Evolutionary conservation across 1,140 invertebrate species (phyloP).

Genomic region (Bombus polaris): DNA sequence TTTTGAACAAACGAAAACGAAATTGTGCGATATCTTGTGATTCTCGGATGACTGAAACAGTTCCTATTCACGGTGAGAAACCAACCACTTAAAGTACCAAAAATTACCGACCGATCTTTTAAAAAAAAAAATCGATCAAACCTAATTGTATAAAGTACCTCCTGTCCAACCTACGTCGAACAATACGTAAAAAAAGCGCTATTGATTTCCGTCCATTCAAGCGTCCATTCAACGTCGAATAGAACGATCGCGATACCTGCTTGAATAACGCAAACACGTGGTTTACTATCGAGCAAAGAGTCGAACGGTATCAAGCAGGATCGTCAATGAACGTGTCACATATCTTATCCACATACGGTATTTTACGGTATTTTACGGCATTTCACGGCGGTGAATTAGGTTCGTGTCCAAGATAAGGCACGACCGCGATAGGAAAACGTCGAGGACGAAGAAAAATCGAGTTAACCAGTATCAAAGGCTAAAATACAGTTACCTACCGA

Average conservation of each 20-base stretch:
- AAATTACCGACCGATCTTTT: too few relatives aligned
- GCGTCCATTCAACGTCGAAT: not conserved
- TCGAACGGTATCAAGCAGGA: not conserved
- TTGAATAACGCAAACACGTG: not conserved
- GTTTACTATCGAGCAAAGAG: slow-evolving; percentile 13
- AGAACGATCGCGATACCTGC: not conserved
- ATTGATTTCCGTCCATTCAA: not conserved
- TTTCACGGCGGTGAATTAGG: slow-evolving; percentile 1
- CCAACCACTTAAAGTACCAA: too few relatives aligned
- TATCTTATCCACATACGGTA: slow-evolving; percentile 7
- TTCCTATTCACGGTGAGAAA: too few relatives aligned
- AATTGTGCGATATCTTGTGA: not conserved
- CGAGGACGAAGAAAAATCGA: not conserved
- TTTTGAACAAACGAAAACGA: not conserved
- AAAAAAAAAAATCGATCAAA: not conserved
- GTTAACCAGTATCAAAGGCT: not conserved
- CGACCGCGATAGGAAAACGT: not conserved
- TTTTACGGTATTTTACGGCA: not conserved
- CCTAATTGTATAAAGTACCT: not conserved
- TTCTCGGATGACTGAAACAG: not conserved
- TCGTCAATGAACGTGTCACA: not conserved
- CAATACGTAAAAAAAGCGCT: not conserved
- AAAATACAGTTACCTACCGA: not conserved
- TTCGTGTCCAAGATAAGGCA: not conserved
- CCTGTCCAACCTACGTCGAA: not conserved